These are phyloP conservation scores for Xanthia togata DNA, from an alignment of 2,888 invertebrate species.

Conservation along the genomic window DNA sequence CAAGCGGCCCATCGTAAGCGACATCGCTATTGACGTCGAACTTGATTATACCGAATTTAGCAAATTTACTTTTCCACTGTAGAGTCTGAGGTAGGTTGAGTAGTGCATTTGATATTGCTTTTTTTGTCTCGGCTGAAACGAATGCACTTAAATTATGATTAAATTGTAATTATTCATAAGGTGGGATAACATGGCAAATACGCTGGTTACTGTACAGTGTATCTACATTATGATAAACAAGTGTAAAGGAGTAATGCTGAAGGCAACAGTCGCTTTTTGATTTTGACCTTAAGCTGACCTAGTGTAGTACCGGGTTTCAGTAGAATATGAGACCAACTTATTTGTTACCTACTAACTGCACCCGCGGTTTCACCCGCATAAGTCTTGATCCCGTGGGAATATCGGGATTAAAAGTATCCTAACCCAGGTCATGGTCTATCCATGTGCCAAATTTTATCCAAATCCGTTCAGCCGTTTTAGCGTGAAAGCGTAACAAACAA, in stretches of 20 bases:
- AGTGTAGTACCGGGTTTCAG: not conserved
- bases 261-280: not conserved
- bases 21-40: slow-evolving; percentile 85
- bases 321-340: not conserved
- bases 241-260: not conserved
- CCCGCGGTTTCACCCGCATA: no score
- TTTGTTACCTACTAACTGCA: not conserved
- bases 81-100: slow-evolving; percentile 80
- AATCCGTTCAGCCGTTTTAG: no score
- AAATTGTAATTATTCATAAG: not conserved
- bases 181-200: not conserved
- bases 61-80: slow-evolving; percentile 84
- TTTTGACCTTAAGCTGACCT: not conserved
- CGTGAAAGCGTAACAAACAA: no score
- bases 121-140: slow-evolving; percentile 83
- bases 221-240: not conserved
- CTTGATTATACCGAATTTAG: slow-evolving; percentile 87
- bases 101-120: slow-evolving; percentile 82
- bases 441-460: no score
- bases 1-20: slow-evolving; percentile 87
- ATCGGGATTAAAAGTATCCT: no score
- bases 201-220: no score
- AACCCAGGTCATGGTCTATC: no score
- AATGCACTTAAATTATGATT: slow-evolving; percentile 6
- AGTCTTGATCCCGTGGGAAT: no score